A percentile compares a stretch with the other conserved stretches of the same genome.
Conservation (phyloP, 1,140 invertebrate genomes). For the Drosophila sucinea region DNA sequence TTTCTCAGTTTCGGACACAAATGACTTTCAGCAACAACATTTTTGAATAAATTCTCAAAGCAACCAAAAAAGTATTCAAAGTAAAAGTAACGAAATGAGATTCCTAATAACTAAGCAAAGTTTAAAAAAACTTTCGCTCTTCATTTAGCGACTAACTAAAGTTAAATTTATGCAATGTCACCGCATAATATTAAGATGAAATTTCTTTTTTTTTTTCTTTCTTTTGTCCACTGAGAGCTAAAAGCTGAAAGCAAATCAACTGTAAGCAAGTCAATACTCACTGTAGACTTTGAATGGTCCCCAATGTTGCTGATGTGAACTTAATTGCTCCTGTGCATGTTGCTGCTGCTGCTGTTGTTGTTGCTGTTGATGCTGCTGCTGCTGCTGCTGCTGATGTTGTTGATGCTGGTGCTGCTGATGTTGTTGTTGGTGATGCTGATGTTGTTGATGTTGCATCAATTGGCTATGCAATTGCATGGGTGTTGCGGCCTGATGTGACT, state of each 20-base stretch:
- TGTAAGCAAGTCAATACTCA: constrained; percentile 83
- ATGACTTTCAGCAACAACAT: constrained; percentile 13
- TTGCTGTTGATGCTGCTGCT: constrained; percentile 61
- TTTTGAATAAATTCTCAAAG: constrained; percentile 39
- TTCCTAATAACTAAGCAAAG: too few species aligned
- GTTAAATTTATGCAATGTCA: background rate
- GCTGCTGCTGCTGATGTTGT: constrained; percentile 63
- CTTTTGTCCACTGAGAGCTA: background rate
- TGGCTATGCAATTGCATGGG: constrained; percentile 71
- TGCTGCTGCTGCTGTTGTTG: constrained; percentile 65
- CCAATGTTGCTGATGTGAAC: constrained; percentile 80
- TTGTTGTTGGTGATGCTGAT: constrained; percentile 26
- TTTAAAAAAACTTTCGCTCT: too few species aligned
- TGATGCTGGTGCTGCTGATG: constrained; percentile 49
- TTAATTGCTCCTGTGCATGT: constrained; percentile 73
- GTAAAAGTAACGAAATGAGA: too few species aligned
- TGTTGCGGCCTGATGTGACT: constrained; percentile 58
- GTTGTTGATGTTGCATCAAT: constrained; percentile 74
- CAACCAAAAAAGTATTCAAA: background rate
- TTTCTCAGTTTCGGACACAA: constrained; percentile 48
- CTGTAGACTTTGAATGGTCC: constrained; percentile 87
- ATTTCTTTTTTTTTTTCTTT: background rate
- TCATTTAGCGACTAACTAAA: background rate
- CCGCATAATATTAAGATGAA: background rate
- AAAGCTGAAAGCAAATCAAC: constrained; percentile 27